Conservation (phyloP, 2,888 invertebrate species). For the Octonoba sinensis region DNA sequence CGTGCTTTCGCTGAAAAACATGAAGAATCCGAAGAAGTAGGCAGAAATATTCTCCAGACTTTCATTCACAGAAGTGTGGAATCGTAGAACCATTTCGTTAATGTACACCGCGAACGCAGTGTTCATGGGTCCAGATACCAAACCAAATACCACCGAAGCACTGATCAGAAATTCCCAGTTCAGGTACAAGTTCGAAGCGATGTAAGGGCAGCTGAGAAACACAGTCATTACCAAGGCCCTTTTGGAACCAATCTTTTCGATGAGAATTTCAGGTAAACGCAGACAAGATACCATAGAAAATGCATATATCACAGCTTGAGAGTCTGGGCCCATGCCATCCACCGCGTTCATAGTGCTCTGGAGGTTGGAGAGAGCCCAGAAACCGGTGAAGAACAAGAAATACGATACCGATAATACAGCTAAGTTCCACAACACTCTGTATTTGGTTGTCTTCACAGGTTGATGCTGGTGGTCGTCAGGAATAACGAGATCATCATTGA, state of each 20-base stretch:
- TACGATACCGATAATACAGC: conserved; percentile 76
- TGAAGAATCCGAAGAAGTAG: conserved; percentile 98
- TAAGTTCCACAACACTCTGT: conserved; percentile 74
- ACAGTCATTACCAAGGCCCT: conserved; percentile 94
- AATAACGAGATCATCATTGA: neutral
- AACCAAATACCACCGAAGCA: conserved; percentile 89
- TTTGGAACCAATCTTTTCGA: conserved; percentile 93
- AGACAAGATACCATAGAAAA: conserved; percentile 96
- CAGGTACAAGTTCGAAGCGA: conserved; percentile 93
- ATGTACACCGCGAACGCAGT: conserved; percentile 79
- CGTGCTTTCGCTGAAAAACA: conserved; percentile 96
- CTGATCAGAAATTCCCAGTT: conserved; percentile 89
- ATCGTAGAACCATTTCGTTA: conserved; percentile 51
- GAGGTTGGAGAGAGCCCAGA: conserved; percentile 93
- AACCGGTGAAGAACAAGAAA: conserved; percentile 96
- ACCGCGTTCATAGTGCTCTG: conserved; percentile 90
- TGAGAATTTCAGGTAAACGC: conserved; percentile 92
- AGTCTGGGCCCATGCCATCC: conserved; percentile 90
- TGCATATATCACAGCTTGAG: conserved; percentile 90
- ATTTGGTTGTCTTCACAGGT: neutral
- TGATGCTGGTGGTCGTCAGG: neutral
- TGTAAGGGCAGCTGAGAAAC: conserved; percentile 93
- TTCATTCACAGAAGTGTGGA: conserved; percentile 5
- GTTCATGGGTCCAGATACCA: conserved; percentile 98
- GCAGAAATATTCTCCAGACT: conserved; percentile 85